Base-by-base conservation (phyloP, 2,888 invertebrate genomes). In the Cephus pulcher region DNA sequence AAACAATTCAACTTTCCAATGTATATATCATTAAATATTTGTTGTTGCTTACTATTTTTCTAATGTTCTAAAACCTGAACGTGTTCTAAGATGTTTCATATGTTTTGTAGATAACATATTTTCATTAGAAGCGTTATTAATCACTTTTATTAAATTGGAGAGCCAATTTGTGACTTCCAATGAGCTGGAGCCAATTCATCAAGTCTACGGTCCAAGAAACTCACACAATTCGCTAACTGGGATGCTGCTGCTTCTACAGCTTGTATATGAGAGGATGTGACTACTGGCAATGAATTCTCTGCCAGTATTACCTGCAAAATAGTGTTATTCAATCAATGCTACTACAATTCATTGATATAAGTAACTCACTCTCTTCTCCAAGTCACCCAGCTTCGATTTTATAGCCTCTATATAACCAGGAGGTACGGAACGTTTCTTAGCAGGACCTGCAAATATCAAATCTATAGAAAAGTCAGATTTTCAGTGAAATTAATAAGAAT, bases 401-500 rank as follows among this genome's bases (percentile, higher is more conserved):
- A 93, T 90, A 37, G 93, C 92, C 83, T 93, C 92, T 35, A 93
- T 89, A 81, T 93, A 93, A 4, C 92, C 92, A 82, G 92, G 92
- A 84, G 92, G 92, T 73, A 93, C 80, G 37, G 80, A 86, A 81
- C 89, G 83, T 80, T 85, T 85, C 82, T 88, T 86, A 40, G 86
- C 86, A 76, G 87, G 86, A 84, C 89, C 90, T 89, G 73, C 74
- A 80, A 75, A 35, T 70, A 71, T 9, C 9, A 2, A 56, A 56
- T 56, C 56, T 23, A 23, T 9, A 56, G 56, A 56, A 56, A 56
- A 23, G 23, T 9, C 23, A 23, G 9, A 23, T 23, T 56, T 23
- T 23, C 9, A 56, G 23, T 23, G 2, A 23, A 23, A 9, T 23
- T 56, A 56, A 56, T 56, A 56, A 23, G 4, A 6, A 35, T 12